Evolutionary conservation across 2,113 vertebrate genomes (phyloP).

Genomic region (Gallinago media): DNA sequence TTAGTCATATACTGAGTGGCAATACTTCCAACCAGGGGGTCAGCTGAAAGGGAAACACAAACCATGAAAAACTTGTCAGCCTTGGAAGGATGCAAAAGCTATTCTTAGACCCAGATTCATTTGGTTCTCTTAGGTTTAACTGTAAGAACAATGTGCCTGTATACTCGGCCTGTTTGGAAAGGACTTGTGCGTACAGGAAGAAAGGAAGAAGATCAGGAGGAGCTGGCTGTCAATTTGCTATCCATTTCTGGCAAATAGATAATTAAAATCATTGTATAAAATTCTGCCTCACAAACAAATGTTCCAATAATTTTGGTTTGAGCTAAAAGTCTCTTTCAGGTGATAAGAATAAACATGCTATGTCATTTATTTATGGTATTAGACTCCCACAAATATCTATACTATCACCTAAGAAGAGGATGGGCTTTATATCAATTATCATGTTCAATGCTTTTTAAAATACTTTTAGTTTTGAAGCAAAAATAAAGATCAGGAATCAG

Average conservation of each 20-base stretch:
- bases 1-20: conserved; percentile 97
- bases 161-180: background rate
- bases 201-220: background rate
- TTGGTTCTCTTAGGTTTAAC: background rate
- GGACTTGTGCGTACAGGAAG: background rate
- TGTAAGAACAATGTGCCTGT: background rate
- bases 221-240: background rate
- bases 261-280: background rate
- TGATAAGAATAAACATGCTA: background rate
- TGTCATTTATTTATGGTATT: background rate
- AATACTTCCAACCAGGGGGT: conserved; percentile 96
- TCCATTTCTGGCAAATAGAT: background rate
- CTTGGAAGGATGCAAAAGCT: background rate
- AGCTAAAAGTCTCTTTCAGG: background rate
- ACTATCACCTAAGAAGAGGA: background rate
- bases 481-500: background rate
- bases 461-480: background rate
- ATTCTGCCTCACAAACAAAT: background rate
- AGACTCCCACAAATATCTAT: background rate
- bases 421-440: background rate
- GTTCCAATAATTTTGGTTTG: background rate
- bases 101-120: background rate
- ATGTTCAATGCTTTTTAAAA: background rate
- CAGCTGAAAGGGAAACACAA: conserved; percentile 84
- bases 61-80: background rate